phyloP scores from a whole-genome alignment of 1,140 invertebrate species.

The Dysdera silvatica region DNA sequence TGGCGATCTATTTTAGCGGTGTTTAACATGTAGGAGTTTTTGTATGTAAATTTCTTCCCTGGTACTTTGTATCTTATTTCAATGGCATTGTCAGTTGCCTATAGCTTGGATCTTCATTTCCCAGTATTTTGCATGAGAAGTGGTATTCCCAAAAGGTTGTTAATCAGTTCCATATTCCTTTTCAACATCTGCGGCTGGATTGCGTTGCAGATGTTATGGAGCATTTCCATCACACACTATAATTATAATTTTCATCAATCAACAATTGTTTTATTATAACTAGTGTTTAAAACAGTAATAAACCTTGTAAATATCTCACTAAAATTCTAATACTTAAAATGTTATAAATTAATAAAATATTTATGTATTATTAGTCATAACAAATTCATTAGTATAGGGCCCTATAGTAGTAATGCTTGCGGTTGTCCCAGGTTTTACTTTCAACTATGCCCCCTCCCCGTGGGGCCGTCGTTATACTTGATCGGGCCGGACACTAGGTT shows the following conservation, averaged over 20 bases:
- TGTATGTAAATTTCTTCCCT: too few relatives aligned
- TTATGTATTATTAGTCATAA: neutral
- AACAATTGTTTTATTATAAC: neutral
- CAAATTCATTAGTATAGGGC: too few relatives aligned
- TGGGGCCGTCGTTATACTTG: too few relatives aligned
- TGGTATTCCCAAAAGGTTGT: constrained; percentile 16
- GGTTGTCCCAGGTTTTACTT: too few relatives aligned
- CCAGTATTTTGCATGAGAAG: constrained; percentile 18
- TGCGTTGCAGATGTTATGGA: constrained; percentile 8
- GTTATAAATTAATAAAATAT: neutral
- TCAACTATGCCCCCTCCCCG: too few relatives aligned
- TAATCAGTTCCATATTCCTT: constrained; percentile 18
- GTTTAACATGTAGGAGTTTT: too few relatives aligned
- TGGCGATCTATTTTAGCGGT: too few relatives aligned
- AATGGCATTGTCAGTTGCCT: too few relatives aligned
- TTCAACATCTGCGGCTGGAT: constrained; percentile 5
- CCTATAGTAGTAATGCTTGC: too few relatives aligned
- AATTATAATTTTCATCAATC: neutral
- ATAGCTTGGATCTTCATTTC: constrained; percentile 11
- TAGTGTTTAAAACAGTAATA: neutral
- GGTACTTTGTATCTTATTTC: too few relatives aligned
- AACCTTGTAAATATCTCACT: neutral
- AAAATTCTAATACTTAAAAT: neutral
- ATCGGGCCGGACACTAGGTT: too few relatives aligned
- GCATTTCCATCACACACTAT: constrained; percentile 15